Conservation (phyloP, 2,888 invertebrate genomes). For the Odontocolon sp. region DNA sequence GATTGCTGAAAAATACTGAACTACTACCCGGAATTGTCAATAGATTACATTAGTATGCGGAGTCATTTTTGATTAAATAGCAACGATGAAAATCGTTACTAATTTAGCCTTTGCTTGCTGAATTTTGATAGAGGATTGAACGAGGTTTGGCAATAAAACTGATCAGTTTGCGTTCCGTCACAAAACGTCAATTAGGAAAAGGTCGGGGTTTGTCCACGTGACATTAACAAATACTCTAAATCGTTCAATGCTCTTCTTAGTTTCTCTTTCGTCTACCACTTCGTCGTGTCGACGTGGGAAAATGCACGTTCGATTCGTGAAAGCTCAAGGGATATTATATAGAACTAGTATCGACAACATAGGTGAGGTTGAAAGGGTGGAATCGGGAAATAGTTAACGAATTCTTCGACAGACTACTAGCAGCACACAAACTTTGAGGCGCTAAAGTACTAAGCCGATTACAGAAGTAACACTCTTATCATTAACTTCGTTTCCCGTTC, state of each 20-base stretch:
- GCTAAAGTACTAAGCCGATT: conserved; percentile 14
- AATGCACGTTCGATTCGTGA: neutral
- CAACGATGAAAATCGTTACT: no score
- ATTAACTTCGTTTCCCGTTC: neutral
- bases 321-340: neutral
- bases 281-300: conserved; percentile 1
- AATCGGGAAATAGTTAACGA: neutral
- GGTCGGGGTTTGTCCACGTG: neutral
- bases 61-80: no score
- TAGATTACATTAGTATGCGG: no score
- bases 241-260: neutral
- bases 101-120: no score
- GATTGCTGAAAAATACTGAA: no score
- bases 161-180: neutral
- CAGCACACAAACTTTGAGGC: conserved; percentile 10
- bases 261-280: neutral
- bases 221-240: neutral
- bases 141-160: neutral
- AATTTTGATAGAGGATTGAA: neutral
- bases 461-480: conserved; percentile 19
- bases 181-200: neutral
- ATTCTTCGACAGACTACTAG: neutral
- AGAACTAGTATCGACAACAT: neutral
- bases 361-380: neutral
- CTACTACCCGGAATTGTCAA: no score